Evolutionary conservation across 1,140 invertebrate genomes (phyloP).

Genomic region (Oncopeltus fasciatus): DNA sequence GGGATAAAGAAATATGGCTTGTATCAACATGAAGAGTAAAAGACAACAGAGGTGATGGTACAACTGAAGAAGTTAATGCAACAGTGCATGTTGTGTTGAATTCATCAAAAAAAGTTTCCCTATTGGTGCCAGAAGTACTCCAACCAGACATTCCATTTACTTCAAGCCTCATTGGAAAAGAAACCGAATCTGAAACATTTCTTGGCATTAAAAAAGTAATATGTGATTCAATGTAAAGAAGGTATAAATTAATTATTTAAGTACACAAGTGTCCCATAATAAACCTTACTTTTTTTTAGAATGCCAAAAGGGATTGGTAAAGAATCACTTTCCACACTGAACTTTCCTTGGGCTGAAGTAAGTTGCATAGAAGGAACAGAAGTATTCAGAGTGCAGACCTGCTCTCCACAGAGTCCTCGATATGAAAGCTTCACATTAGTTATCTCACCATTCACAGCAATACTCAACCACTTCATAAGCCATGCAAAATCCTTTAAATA

Average conservation of each 20-base stretch:
- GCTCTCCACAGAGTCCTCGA: background rate
- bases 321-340: conserved; percentile 7
- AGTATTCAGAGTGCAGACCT: background rate
- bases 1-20: background rate
- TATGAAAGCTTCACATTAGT: conserved; percentile 4
- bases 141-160: conserved; percentile 12
- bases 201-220: no score
- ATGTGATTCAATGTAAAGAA: no score
- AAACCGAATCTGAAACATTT: conserved; percentile 8
- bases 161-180: conserved; percentile 11
- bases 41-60: conserved; percentile 9
- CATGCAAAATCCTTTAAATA: conserved; percentile 10
- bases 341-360: conserved; percentile 14
- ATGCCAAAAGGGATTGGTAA: conserved; percentile 10
- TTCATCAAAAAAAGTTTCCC: conserved; percentile 12
- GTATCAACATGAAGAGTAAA: conserved; percentile 18
- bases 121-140: background rate
- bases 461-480: conserved; percentile 17
- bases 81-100: conserved; percentile 16
- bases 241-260: no score
- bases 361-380: conserved; percentile 9
- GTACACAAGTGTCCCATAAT: background rate
- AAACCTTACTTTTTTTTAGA: conserved; percentile 14
- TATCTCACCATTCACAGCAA: conserved; percentile 13
- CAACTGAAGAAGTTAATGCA: conserved; percentile 9